These are phyloP conservation scores for Nibea coibor DNA, from an alignment of 2,113 vertebrate genomes.

Conservation along the genomic window DNA sequence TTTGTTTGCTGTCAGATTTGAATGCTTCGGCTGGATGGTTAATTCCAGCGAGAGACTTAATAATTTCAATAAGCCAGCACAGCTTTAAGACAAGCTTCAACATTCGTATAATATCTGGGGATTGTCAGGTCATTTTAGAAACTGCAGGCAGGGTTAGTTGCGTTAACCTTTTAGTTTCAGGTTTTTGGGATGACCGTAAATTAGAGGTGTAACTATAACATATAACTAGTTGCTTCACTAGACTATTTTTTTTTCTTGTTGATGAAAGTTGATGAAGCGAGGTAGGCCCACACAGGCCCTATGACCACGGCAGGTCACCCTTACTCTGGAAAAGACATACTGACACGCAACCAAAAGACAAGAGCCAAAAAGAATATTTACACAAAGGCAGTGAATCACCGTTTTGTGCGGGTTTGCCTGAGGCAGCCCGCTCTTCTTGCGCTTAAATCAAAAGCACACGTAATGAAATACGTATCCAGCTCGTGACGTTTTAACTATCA, in stretches of 20 bases:
- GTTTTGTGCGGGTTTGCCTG: conserved; percentile 84
- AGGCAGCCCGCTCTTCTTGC: conserved; percentile 61
- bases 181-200: neutral
- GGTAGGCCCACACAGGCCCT: conserved; percentile 39
- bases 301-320: conserved; percentile 74
- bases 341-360: conserved; percentile 66
- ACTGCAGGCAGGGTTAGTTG: neutral
- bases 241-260: conserved; percentile 8
- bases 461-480: conserved; percentile 54
- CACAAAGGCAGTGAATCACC: conserved; percentile 86
- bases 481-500: conserved; percentile 63
- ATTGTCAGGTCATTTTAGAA: neutral
- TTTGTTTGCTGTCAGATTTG: conserved; percentile 28
- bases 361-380: conserved; percentile 91
- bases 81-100: neutral
- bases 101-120: neutral
- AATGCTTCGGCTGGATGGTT: conserved; percentile 7
- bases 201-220: conserved; percentile 1
- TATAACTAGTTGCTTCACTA: neutral
- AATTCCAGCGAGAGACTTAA: conserved; percentile 6
- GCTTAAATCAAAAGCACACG: conserved; percentile 72
- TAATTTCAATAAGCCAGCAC: neutral
- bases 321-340: conserved; percentile 87
- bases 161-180: neutral
- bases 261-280: conserved; percentile 39